Evolutionary conservation across 2,113 vertebrate species (phyloP).

Genomic region (Thunnus thynnus): DNA sequence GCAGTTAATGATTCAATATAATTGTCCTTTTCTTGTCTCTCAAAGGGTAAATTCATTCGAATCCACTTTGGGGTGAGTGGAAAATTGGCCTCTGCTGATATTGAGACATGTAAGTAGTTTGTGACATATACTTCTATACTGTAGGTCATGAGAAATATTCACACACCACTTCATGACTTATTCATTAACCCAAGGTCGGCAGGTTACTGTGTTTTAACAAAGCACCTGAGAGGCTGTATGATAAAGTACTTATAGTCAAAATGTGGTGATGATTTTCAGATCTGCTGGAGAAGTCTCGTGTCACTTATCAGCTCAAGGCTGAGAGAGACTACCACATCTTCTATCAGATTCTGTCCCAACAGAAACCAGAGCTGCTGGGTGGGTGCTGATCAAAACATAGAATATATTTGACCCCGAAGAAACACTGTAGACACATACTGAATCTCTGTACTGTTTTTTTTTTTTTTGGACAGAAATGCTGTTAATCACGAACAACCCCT

Average conservation of each 20-base stretch:
- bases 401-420: not conserved
- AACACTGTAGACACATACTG: too few species aligned
- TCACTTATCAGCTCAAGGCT: slow-evolving; percentile 91
- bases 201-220: too few species aligned
- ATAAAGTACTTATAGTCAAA: too few species aligned
- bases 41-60: slow-evolving; percentile 91
- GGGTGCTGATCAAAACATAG: not conserved
- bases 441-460: too few species aligned
- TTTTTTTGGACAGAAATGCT: slow-evolving; percentile 75
- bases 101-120: slow-evolving; percentile 90
- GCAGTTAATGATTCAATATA: too few species aligned
- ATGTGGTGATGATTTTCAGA: slow-evolving; percentile 74
- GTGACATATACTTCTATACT: too few species aligned
- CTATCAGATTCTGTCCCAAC: slow-evolving; percentile 95
- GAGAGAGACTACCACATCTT: slow-evolving; percentile 95
- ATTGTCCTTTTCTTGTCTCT: not conserved
- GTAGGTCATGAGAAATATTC: too few species aligned
- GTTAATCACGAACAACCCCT: slow-evolving; percentile 86
- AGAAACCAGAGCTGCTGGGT: slow-evolving; percentile 93
- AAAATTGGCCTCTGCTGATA: slow-evolving; percentile 90
- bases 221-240: too few species aligned
- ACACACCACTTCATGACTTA: too few species aligned
- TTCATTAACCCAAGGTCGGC: too few species aligned
- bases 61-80: slow-evolving; percentile 89
- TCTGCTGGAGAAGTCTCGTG: slow-evolving; percentile 93